Evolutionary conservation across 2,797 vertebrate genomes (phyloP).

Genomic region (Girardinus metallicus): DNA sequence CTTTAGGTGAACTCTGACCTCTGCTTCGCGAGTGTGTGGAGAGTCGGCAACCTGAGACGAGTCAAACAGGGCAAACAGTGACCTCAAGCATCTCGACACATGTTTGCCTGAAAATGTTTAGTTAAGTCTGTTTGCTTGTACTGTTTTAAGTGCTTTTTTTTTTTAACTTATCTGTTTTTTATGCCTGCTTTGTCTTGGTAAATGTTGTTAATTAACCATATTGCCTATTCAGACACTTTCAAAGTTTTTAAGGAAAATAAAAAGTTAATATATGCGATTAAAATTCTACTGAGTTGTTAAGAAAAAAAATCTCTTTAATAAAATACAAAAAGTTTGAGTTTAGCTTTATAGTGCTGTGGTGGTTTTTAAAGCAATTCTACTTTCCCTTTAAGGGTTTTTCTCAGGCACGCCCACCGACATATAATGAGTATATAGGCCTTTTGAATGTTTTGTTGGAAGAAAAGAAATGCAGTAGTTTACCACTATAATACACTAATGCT

Average conservation of each 20-base stretch:
- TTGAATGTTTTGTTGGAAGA: conserved; percentile 20
- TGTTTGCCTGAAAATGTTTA: background rate
- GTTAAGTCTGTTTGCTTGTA: background rate
- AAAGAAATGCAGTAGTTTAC: background rate
- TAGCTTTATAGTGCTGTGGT: background rate
- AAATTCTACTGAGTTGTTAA: background rate
- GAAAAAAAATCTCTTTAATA: background rate
- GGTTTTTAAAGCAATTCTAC: background rate
- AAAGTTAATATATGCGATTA: background rate
- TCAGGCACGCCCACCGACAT: background rate
- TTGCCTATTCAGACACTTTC: background rate
- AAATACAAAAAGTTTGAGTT: background rate
- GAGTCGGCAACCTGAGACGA: conserved; percentile 86
- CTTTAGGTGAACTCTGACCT: conserved; percentile 93
- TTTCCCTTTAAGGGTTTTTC: conserved; percentile 17
- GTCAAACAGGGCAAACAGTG: background rate
- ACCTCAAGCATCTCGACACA: background rate
- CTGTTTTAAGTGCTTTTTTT: background rate
- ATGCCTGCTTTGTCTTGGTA: background rate
- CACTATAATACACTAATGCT: background rate
- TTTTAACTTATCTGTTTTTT: background rate
- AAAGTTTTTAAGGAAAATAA: background rate
- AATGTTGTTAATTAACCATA: background rate
- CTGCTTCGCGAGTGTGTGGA: conserved; percentile 92
- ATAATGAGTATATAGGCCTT: background rate